phyloP scores from a whole-genome alignment of 1,140 invertebrate genomes.

The Neelides sp. region DNA sequence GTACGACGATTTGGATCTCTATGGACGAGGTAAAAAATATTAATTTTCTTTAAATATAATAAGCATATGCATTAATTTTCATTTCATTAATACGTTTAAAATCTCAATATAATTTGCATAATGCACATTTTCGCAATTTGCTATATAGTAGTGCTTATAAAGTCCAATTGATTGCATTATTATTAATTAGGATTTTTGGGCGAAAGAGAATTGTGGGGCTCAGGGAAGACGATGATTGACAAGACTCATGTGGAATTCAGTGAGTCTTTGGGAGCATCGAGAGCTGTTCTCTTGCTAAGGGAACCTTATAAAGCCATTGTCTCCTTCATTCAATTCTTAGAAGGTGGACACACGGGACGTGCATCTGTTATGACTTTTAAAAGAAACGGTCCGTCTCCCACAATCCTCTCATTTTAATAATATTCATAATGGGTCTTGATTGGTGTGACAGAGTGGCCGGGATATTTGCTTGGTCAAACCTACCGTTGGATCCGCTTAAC shows the following conservation, averaged over 20 bases:
- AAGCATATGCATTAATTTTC: background rate
- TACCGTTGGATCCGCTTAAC: conserved; percentile 31
- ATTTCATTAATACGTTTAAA: background rate
- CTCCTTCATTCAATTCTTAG: conserved; percentile 35
- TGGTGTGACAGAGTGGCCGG: conserved; percentile 31
- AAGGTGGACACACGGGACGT: conserved; percentile 33
- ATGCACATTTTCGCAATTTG: background rate
- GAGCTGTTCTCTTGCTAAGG: conserved; percentile 34
- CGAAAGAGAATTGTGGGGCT: conserved; percentile 30
- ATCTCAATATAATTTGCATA: background rate
- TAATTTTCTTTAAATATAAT: no score
- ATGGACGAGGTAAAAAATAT: conserved; percentile 30
- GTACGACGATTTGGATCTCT: conserved; percentile 32
- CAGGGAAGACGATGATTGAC: conserved; percentile 35
- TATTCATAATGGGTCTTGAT: background rate
- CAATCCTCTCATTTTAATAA: background rate
- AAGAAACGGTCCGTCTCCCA: conserved; percentile 6
- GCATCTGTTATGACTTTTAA: conserved; percentile 10
- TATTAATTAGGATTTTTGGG: conserved; percentile 33
- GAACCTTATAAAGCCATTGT: conserved; percentile 37
- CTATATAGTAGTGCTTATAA: background rate
- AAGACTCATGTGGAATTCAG: conserved; percentile 33
- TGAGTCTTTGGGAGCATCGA: conserved; percentile 22
- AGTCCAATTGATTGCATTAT: background rate
- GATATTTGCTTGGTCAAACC: conserved; percentile 30